Evolutionary conservation across 2,113 vertebrate genomes (phyloP), one percentile per base, ranked within the genome.

Genomic region (Hypomesus transpacificus): DNA sequence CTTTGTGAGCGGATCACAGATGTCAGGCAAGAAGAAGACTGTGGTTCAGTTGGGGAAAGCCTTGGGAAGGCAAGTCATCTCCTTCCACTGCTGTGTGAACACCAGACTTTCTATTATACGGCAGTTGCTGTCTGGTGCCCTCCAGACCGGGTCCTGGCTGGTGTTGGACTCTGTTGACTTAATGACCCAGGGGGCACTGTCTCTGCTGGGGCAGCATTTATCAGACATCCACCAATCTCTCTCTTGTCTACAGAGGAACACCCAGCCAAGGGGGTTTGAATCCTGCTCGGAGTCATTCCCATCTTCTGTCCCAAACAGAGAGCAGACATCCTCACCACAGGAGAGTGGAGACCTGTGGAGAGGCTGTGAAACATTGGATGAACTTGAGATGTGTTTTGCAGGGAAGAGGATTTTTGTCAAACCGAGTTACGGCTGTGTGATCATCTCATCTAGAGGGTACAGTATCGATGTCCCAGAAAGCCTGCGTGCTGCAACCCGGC

Each of bases 91-190:
- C 76, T 85, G 75, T 75, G 68, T 83, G 68, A 87, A 76, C 52
- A 82, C 76, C 6, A 75, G 62, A 16, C 46, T 75, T 1, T 5
- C 3, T 17, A 84, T 89, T 67, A 56, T 96, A 75, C 83, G 87
- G 60, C 89, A 81, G 56, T 86, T 93, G 83, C 77, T 96, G 24
- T 69, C 86, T 0, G 95, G 94, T 8, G 92, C 94, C 1, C 86
- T 95, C 31, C 92, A 93, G 66, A 75, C 86, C 1, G 95, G 94
- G 2, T 91, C 93, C 1, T 93, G 92, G 92, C 84, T 96, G 63
- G 69, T 95, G 4, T 73, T 96, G 69, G 86, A 92, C 8, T 85
- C 79, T 51, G 88, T 85, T 9, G 87, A 94, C 51, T 84, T 59
- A 3, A 78, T 97, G 39, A 81, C 85, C 21, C 78, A 74, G 1